Evolutionary conservation across 2,113 vertebrate species (phyloP), one percentile per base, ranked within the genome.

Genomic region (Puffinus mauretanicus): DNA sequence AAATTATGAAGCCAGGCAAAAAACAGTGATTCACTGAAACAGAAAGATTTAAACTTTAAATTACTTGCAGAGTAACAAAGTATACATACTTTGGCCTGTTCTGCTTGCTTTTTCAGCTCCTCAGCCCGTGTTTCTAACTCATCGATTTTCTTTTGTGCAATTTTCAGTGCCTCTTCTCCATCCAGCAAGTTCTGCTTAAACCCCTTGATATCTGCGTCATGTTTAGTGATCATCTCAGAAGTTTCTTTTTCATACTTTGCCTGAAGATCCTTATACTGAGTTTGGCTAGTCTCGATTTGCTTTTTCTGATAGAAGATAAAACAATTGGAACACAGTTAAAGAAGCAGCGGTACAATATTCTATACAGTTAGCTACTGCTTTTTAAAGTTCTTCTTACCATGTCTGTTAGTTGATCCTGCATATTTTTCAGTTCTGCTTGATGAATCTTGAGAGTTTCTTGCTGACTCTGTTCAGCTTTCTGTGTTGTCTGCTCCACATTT

Each of bases 81-180:
- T 12, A 40, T n/a, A 97, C 98, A 1, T 98, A 99, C 99, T 97
- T 98, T 97, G 93, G 98, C 98, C 83, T 98, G 98, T 71, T 99
- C 98, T 3, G 98, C 99, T 83, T 98, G 98, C 16, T 96, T 95
- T 82, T 97, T 98, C 96, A 99, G 97, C 81, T 99, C 98, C 60
- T 98, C 98, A 46, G 98, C 91, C 91, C 97, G 95, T 85, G 98
- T 98, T 94, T 98, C 95, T 79, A 99, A 93, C 79, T 98, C 95
- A 7, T 72, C 86, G 40, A 97, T 98, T 77, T 97, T 97, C 79
- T 97, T 96, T 13, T 96, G 98, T 12, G 98, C 97, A 5, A 71
- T 92, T 34, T 96, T 88, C 78, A 99, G 98, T 20, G 98, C 98
- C 86, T 98, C 96, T 62, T 98, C 97, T 13, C 98, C 89, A 64